A percentile compares a stretch with the other conserved stretches of the same genome.
These are phyloP conservation scores for Miltochrista miniata DNA, from an alignment of 2,888 invertebrate genomes.

Conservation along the genomic window DNA sequence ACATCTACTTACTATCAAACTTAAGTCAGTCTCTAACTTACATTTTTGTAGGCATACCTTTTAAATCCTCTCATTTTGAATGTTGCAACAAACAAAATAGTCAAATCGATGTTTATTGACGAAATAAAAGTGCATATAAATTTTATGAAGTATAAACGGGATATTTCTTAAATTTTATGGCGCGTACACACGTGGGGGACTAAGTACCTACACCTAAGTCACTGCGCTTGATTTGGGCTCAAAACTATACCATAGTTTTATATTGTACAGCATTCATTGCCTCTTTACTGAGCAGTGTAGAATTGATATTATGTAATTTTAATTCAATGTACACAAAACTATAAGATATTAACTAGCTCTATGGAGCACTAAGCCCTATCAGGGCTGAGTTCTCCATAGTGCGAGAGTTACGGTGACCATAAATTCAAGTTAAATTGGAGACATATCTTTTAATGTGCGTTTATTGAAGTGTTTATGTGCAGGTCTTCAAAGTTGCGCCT, in stretches of 20 bases:
- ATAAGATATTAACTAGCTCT: constrained; percentile 2
- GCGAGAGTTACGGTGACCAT: constrained; percentile 68
- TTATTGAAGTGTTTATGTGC: constrained; percentile 78
- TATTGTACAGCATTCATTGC: constrained; percentile 3
- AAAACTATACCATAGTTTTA: constrained; percentile 14
- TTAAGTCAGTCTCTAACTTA: no score
- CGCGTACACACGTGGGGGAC: constrained; percentile 64
- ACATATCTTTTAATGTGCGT: constrained; percentile 76
- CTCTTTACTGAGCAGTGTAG: not conserved
- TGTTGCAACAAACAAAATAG: constrained; percentile 61
- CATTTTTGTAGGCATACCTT: constrained; percentile 10
- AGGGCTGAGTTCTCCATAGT: constrained; percentile 32
- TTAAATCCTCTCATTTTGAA: constrained; percentile 28
- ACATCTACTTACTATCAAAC: no score
- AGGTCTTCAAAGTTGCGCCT: constrained; percentile 53
- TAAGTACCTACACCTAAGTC: constrained; percentile 54
- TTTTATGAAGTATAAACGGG: constrained; percentile 80
- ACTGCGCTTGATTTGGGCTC: constrained; percentile 16
- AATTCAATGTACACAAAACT: constrained; percentile 17
- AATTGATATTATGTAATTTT: not conserved
- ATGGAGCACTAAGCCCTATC: no score
- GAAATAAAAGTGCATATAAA: constrained; percentile 81
- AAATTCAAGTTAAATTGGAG: constrained; percentile 77
- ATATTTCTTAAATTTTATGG: constrained; percentile 74
- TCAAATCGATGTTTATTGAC: constrained; percentile 78